Base-by-base conservation (phyloP, 2,888 invertebrate species). In the Leucania comma region DNA sequence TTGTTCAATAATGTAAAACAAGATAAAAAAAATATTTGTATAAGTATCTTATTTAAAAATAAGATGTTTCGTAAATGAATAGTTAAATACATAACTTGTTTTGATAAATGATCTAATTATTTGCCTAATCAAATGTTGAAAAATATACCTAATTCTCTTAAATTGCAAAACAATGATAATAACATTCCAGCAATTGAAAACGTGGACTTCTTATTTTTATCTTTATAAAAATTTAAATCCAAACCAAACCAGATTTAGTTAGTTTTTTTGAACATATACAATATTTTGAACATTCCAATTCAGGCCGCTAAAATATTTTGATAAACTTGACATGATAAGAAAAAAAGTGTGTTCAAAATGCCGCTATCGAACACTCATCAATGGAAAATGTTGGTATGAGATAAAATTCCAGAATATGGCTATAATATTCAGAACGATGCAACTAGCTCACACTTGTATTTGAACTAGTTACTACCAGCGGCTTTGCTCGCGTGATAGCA, bases 151-250 rank as follows among this genome's bases (percentile, higher is more conserved):
- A 35, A 35, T 20, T 29, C n/a, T 35, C 2, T 20, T 48, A 24
- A 26, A 9, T 68, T 20, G 5, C 5, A 69, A 58, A 56, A 68
- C 22, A 50, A 58, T 10, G 14, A 48, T 68, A 38, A 32, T 0
- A 22, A 4, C 5, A 56, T 46, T 35, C 17, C 35, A 68, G 6
- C 4, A 14, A 46, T 42, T 53, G 4, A 35, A 53, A 3, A 22
- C 22, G 22, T 12, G 14, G 0, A 54, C 3, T 20, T 26, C 1
- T 64, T 22, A 24, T 29, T 60, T 14, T 14, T 38, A 42, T 42
- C 50, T 17, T 14, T 9, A 24, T 24, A n/a, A n/a, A n/a, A n/a
- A 22, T 9, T 42, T 17, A 42, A 20, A 42, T 42, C 17, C 17
- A 42, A 35, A 42, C 22, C 38, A 58, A 17, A 58, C 71, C 35